Base-by-base conservation (phyloP, 2,113 vertebrate genomes). In the Sclerurus mexicanus region DNA sequence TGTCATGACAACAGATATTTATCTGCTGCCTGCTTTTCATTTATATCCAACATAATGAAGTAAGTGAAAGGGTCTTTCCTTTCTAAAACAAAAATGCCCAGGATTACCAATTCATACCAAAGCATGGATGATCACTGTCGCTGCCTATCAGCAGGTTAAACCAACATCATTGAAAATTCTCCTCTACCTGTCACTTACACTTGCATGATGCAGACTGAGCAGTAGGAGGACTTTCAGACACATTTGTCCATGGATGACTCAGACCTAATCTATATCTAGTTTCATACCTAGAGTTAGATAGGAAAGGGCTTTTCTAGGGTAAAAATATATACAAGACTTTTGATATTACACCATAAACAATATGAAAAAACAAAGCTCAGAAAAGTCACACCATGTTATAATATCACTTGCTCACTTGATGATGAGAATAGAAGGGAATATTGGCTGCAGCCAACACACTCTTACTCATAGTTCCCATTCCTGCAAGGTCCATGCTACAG, bases 1-100 rank as follows among this genome's bases (percentile, higher is more conserved):
- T 95, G 88, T 90, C 75, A 82, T 87, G 88, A 94, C 85, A 95
- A 92, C 81, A 96, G 83, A 92, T 90, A 92, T 90, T 95, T 97
- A 92, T 90, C 93, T 89, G 53, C 80, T 89, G 44, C 80, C 47
- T 93, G 7, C 60, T 90, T 75, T 89, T 96, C 85, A 94, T 96
- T 93, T 90, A 60, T 86, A 85, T 82, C 68, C 64, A 94, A 85
- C 73, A 87, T 72, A 92, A 93, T 67, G 39, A 95, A 93, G 66
- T 59, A 73, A 86, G 46, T 30, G 8, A 78, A 90, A 87, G 18
- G 10, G n/a, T 58, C 35, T 74, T 80, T 72, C 37, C 25, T 66
- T 88, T 84, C 5, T 4, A 60, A 90, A 93, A 28, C 53, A 89
- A 80, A 96, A 69, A 35, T 66, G 46, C 62, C 46, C 50, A 59